Evolutionary conservation across 1,140 invertebrate species (phyloP), one percentile per base, ranked within the genome.

Genomic region (Nilaparvata lugens): DNA sequence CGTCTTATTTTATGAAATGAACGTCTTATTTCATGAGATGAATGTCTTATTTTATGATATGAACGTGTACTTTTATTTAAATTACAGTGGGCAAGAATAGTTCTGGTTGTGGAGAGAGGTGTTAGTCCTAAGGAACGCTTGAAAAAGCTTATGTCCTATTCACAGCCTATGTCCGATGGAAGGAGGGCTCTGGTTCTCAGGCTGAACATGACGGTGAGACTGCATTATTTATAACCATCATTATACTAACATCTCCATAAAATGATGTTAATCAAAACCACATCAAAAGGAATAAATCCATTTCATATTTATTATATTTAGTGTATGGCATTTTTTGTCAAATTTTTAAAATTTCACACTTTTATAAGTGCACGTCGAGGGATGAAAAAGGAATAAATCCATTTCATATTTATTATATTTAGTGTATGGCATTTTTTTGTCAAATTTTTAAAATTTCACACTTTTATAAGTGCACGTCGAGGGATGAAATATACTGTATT

Each of bases 51-150:
- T n/a, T n/a, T n/a, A n/a, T n/a, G n/a, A n/a, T n/a, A n/a, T n/a
- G n/a, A n/a, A n/a, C n/a, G n/a, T n/a, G n/a, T n/a, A n/a, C n/a
- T n/a, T n/a, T n/a, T n/a, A n/a, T n/a, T n/a, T n/a, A n/a, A 62
- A 63, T 76, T 77, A 52, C 70, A 93, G 88, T 98, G 95, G 95
- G 96, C 96, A 0, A 78, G 95, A 62, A 98, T 98, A 63, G 94
- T 99, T 14, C 76, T 99, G 35, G 94, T 98, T 14, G 90, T 98
- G 24, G 96, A 99, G 73, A 79, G 96, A 75, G 95, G 94, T 6
- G 91, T 98, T 0, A 87, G 87, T 59, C 93, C 94, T 0, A 79
- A 83, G 38, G 89, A 95, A 71, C 78, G 95, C 53, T 73, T 92
- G 19, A 84, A 86, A 70, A 88, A 95, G 69, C 81, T 97, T 42